Evolutionary conservation across 2,113 vertebrate genomes (phyloP).

Genomic region (Chloebia gouldiae): DNA sequence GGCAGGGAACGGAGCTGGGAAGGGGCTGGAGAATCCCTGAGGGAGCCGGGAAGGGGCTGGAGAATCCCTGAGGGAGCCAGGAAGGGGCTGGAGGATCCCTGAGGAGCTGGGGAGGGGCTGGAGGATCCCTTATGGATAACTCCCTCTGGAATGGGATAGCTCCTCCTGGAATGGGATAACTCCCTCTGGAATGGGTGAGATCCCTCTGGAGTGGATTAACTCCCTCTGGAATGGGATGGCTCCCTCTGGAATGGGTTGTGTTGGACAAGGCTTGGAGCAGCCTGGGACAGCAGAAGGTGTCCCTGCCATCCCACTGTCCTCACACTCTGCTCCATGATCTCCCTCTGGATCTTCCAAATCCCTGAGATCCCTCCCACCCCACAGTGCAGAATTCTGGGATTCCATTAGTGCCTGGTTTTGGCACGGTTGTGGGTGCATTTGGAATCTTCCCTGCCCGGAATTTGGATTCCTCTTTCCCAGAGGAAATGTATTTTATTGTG

Average conservation of each 20-base stretch:
- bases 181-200: too few relatives aligned
- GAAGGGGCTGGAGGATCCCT: too few relatives aligned
- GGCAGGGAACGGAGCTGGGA: neutral
- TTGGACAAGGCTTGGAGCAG: too few relatives aligned
- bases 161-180: too few relatives aligned
- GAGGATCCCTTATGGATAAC: too few relatives aligned
- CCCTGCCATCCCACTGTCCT: neutral
- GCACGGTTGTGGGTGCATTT: fast-evolving
- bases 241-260: too few relatives aligned
- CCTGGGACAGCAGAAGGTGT: too few relatives aligned
- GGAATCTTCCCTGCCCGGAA: neutral
- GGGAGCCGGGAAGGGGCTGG: neutral
- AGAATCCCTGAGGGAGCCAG: too few relatives aligned
- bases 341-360: neutral
- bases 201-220: too few relatives aligned
- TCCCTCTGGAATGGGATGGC: too few relatives aligned
- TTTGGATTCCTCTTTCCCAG: neutral
- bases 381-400: fast-evolving
- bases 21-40: neutral
- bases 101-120: too few relatives aligned
- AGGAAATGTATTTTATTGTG: neutral
- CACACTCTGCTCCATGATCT: neutral
- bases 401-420: fast-evolving
- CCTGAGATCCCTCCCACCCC: neutral
- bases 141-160: too few relatives aligned